These are phyloP conservation scores for Ophion ellenae DNA, from an alignment of 2,888 invertebrate genomes.

Conservation along the genomic window DNA sequence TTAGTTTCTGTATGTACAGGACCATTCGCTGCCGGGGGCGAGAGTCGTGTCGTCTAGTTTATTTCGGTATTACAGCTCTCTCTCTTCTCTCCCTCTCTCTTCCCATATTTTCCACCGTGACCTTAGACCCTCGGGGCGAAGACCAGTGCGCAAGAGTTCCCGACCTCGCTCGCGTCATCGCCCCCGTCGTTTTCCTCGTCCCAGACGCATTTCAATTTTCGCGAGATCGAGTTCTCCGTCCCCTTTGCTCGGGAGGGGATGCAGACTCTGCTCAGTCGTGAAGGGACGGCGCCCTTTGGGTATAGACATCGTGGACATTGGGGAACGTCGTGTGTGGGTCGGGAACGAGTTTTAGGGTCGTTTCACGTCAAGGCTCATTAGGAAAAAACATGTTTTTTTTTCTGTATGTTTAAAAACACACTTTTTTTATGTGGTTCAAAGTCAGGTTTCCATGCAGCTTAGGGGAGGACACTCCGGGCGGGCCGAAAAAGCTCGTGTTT, in stretches of 20 bases:
- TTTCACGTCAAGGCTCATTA: too few relatives aligned
- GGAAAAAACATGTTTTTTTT: too few relatives aligned
- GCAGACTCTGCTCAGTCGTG: neutral
- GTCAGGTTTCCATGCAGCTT: too few relatives aligned
- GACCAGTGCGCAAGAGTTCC: conserved; percentile 41
- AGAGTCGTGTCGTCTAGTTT: conserved; percentile 42
- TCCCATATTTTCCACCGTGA: conserved; percentile 33
- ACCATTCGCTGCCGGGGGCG: conserved; percentile 8
- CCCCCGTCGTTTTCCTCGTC: conserved; percentile 19
- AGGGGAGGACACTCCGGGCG: too few relatives aligned
- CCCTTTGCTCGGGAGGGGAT: conserved; percentile 29
- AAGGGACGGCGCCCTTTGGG: too few relatives aligned
- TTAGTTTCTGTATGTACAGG: conserved; percentile 8
- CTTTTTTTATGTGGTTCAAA: too few relatives aligned
- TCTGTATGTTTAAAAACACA: too few relatives aligned
- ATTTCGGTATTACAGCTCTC: conserved; percentile 52
- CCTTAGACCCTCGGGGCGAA: conserved; percentile 31
- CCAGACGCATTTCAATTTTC: conserved; percentile 60
- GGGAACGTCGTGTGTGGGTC: too few relatives aligned
- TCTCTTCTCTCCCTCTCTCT: conserved; percentile 2
- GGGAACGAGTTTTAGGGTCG: too few relatives aligned
- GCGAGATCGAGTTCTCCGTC: conserved; percentile 50
- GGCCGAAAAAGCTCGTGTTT: too few relatives aligned
- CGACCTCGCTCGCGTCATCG: conserved; percentile 41
- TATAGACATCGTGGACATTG: too few relatives aligned